Conservation (phyloP, 1,140 invertebrate genomes). For the Battus philenor region DNA sequence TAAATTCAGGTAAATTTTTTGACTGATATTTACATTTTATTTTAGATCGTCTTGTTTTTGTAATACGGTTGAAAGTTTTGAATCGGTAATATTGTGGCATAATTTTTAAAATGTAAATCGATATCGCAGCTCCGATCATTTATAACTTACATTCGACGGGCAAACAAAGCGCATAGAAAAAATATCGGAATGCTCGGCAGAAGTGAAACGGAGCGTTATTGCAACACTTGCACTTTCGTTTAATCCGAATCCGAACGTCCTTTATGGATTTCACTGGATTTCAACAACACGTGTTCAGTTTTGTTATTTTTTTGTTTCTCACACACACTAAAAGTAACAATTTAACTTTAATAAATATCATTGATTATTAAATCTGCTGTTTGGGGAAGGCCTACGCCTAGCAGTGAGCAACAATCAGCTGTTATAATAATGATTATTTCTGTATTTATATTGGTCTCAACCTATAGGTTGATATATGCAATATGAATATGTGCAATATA, state of each 20-base stretch:
- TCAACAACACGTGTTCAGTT: not conserved
- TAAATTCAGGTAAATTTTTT: constrained; percentile 44
- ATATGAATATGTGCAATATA: too few species aligned
- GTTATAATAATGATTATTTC: too few species aligned
- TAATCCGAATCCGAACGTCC: not conserved
- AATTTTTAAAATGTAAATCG: constrained; percentile 43
- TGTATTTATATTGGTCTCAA: too few species aligned
- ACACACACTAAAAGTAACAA: too few species aligned
- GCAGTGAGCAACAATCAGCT: too few species aligned
- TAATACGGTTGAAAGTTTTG: constrained; percentile 25
- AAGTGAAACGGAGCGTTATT: constrained; percentile 65
- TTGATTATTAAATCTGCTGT: too few species aligned
- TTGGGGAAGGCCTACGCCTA: too few species aligned
- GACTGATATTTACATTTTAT: not conserved
- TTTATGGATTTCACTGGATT: constrained; percentile 1
- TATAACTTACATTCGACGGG: constrained; percentile 63
- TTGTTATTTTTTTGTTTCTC: too few species aligned
- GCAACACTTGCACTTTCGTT: constrained; percentile 72
- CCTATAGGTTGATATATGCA: too few species aligned
- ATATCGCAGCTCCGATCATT: constrained; percentile 70
- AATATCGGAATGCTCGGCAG: constrained; percentile 46
- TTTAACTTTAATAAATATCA: too few species aligned
- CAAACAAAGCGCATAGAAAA: constrained; percentile 57
- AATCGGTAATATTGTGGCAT: constrained; percentile 10
- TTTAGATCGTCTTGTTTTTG: constrained; percentile 8